These are phyloP conservation scores for Emydoidea blandingii DNA, from an alignment of 2,797 vertebrate species.

Conservation along the genomic window DNA sequence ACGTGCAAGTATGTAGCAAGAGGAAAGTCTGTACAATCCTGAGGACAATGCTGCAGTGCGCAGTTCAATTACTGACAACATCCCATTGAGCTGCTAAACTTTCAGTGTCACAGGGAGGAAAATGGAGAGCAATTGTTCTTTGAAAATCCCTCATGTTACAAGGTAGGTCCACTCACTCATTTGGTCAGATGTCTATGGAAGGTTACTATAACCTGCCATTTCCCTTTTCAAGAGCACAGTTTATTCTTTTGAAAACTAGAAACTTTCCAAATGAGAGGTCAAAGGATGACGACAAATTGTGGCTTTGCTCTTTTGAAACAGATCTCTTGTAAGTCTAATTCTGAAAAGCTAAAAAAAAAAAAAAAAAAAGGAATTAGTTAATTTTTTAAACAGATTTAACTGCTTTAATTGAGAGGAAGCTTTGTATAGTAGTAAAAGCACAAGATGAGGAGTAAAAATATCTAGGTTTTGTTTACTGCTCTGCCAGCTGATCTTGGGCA, in stretches of 20 bases:
- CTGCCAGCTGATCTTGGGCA: conserved; percentile 30
- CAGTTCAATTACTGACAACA: conserved; percentile 24
- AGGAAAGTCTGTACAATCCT: conserved; percentile 69
- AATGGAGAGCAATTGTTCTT: not conserved
- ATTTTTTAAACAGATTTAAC: not conserved
- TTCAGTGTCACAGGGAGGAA: conserved; percentile 24
- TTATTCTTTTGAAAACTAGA: conserved; percentile 70
- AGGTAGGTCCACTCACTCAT: not conserved
- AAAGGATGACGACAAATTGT: conserved; percentile 61
- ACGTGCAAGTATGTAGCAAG: conserved; percentile 67
- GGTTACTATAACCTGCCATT: not conserved
- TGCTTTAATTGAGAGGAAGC: not conserved
- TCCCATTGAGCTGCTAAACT: not conserved
- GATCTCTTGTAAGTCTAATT: conserved; percentile 8
- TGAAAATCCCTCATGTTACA: conserved; percentile 15
- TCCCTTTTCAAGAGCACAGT: conserved; percentile 22
- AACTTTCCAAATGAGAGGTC: conserved; percentile 67
- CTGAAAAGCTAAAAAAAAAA: not conserved
- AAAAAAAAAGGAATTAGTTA: not conserved
- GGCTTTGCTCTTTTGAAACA: conserved; percentile 70
- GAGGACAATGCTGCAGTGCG: conserved; percentile 50
- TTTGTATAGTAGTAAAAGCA: conserved; percentile 54
- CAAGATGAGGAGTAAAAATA: conserved; percentile 57
- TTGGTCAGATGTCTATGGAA: not conserved
- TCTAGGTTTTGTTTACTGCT: conserved; percentile 53